phyloP scores from a whole-genome alignment of 2,888 invertebrate genomes.

The Eubasilissa splendida region DNA sequence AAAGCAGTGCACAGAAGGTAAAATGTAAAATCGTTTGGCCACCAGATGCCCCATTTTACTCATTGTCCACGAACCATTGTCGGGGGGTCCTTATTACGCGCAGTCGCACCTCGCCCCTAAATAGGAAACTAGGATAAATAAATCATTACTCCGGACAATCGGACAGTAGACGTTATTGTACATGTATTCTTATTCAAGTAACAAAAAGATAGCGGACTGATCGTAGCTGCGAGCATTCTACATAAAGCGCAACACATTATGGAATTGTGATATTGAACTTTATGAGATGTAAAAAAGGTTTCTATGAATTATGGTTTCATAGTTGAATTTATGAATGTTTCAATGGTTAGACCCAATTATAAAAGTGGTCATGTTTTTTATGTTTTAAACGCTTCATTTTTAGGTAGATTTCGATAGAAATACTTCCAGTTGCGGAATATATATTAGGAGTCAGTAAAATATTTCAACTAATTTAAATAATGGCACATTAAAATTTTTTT shows the following conservation, averaged over 20 bases:
- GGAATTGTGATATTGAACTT: slow-evolving; percentile 31
- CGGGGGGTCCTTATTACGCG: slow-evolving; percentile 54
- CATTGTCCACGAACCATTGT: slow-evolving; percentile 50
- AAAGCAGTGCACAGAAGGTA: slow-evolving; percentile 16
- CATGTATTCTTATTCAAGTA: slow-evolving; percentile 20
- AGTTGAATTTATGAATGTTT: slow-evolving; percentile 16
- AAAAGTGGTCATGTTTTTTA: no score
- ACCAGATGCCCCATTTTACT: slow-evolving; percentile 52
- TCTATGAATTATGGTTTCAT: slow-evolving; percentile 29
- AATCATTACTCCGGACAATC: slow-evolving; percentile 57
- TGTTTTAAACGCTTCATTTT: no score
- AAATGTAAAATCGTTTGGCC: slow-evolving; percentile 45
- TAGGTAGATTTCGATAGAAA: no score
- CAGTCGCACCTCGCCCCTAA: slow-evolving; percentile 49
- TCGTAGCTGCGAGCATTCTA: neutral
- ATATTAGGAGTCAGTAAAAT: no score
- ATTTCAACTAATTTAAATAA: no score
- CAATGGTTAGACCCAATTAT: neutral
- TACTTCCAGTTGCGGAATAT: no score
- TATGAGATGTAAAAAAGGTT: slow-evolving; percentile 25
- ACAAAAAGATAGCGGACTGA: slow-evolving; percentile 25
- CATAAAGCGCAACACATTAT: slow-evolving; percentile 29
- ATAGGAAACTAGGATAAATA: slow-evolving; percentile 55
- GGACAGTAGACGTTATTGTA: slow-evolving; percentile 41
- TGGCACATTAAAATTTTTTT: no score